Base-by-base conservation (phyloP, 2,888 invertebrate species). In the Oscheius sp. region DNA sequence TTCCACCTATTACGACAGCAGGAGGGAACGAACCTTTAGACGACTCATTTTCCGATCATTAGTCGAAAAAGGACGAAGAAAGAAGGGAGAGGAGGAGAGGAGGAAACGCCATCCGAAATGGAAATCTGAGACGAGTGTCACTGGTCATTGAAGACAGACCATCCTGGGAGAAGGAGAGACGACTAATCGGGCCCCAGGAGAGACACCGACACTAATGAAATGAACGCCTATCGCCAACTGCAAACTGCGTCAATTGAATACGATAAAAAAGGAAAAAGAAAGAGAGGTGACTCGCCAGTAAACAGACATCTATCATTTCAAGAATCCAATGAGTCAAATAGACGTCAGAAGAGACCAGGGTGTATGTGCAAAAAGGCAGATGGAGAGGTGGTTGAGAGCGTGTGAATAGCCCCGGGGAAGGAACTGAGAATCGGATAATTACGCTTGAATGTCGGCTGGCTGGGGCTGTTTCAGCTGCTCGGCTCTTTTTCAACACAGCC, bases 371-470 rank as follows among this genome's bases (percentile, higher is more conserved):
- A 20, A 22, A 2, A 12, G 24, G 47, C 2, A 47, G 22, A 22
- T 28, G 28, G 24, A 4, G 8, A 50, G 30, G 30, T 28, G 28
- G 50, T 12, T 26, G 30, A 26, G 24, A 24, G 50, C 24, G 50
- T 50, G 50, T 50, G 50, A 50, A 50, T 50, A 50, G 50, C 26
- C 50, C 28, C 26, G 50, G 26, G 28, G 8, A 50, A 50, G 50
- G 50, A 50, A 50, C 50, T 50, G 50, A 50, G 50, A 50, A 50
- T 20, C 26, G 50, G 50, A 50, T 50, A 50, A 50, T 50, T 50
- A 50, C 1, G 14, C 50, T 14, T 50, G 41, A 41, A 22, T 47
- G 22, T 47, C 49, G 49, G 14, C 36, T 36, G 12, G 26, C 22
- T 47, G 50, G 28, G 28, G 24, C 26, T 50, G 28, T 50, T 50